Evolutionary conservation across 2,888 invertebrate species (phyloP).

Genomic region (Eudemis profundana): DNA sequence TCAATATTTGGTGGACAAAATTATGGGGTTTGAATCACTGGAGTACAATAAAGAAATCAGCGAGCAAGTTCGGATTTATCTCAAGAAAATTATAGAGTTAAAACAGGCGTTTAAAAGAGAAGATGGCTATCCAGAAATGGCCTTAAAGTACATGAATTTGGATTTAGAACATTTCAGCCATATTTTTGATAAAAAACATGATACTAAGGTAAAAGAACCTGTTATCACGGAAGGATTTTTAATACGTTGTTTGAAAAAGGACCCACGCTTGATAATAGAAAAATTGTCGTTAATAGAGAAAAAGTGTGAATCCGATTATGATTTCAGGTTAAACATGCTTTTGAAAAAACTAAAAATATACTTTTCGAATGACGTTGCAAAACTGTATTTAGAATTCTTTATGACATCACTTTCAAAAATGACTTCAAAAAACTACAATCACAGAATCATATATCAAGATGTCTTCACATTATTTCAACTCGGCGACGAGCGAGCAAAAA

Average conservation of each 20-base stretch:
- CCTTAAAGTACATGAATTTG: constrained; percentile 54
- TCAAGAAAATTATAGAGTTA: constrained; percentile 50
- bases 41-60: constrained; percentile 48
- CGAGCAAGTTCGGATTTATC: constrained; percentile 45
- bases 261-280: constrained; percentile 47
- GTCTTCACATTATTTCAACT: constrained; percentile 61
- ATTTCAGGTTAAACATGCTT: constrained; percentile 51
- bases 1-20: constrained; percentile 52
- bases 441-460: constrained; percentile 35
- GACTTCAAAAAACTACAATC: constrained; percentile 55
- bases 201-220: background rate
- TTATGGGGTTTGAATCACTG: constrained; percentile 48
- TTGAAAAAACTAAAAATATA: constrained; percentile 64
- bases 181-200: constrained; percentile 41
- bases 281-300: constrained; percentile 47
- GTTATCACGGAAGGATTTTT: constrained; percentile 46
- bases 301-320: constrained; percentile 19
- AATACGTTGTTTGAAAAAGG: constrained; percentile 52
- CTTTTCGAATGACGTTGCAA: constrained; percentile 60
- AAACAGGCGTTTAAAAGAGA: constrained; percentile 53
- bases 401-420: constrained; percentile 37
- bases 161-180: constrained; percentile 49
- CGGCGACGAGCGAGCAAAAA: constrained; percentile 53
- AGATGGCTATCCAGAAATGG: constrained; percentile 57
- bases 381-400: constrained; percentile 55